phyloP scores from a whole-genome alignment of 2,888 invertebrate genomes.

The Nebria brevicollis region DNA sequence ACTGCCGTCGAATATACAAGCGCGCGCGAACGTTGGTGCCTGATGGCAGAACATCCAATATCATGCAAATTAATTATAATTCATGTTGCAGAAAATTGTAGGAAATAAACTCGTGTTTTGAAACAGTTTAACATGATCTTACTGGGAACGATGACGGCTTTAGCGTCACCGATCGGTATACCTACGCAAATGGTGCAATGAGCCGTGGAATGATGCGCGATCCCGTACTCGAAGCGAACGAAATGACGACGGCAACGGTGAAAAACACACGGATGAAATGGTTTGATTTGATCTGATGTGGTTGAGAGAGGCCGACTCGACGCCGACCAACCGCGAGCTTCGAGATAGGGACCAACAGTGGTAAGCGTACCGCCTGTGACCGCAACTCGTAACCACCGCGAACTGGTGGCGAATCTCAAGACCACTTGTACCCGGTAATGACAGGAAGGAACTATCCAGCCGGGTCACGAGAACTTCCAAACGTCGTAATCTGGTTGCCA shows the following conservation, averaged over 20 bases:
- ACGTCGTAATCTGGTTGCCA: constrained; percentile 49
- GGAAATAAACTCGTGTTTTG: constrained; percentile 42
- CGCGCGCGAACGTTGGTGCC: constrained; percentile 25
- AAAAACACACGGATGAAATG: neutral
- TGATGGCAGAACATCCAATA: constrained; percentile 45
- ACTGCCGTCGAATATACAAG: constrained; percentile 41
- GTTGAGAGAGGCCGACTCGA: neutral
- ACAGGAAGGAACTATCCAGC: constrained; percentile 52
- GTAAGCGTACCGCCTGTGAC: neutral
- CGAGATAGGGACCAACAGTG: neutral
- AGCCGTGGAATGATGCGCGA: constrained; percentile 32
- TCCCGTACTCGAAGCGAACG: neutral
- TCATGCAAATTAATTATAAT: constrained; percentile 47
- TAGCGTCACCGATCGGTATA: neutral
- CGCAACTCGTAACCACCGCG: constrained; percentile 7
- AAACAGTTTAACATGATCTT: constrained; percentile 39
- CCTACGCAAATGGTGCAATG: constrained; percentile 32
- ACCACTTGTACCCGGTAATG: constrained; percentile 47
- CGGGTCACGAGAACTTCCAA: constrained; percentile 55
- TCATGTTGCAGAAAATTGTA: constrained; percentile 44
- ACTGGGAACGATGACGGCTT: neutral
- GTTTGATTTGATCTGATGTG: neutral
- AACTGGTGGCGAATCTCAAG: constrained; percentile 24
- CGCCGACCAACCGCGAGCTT: neutral
- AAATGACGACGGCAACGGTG: constrained; percentile 4